A percentile compares a stretch with the other conserved stretches of the same genome.
These are phyloP conservation scores for Digitonthophagus gazella DNA, from an alignment of 2,888 invertebrate genomes.

Conservation along the genomic window DNA sequence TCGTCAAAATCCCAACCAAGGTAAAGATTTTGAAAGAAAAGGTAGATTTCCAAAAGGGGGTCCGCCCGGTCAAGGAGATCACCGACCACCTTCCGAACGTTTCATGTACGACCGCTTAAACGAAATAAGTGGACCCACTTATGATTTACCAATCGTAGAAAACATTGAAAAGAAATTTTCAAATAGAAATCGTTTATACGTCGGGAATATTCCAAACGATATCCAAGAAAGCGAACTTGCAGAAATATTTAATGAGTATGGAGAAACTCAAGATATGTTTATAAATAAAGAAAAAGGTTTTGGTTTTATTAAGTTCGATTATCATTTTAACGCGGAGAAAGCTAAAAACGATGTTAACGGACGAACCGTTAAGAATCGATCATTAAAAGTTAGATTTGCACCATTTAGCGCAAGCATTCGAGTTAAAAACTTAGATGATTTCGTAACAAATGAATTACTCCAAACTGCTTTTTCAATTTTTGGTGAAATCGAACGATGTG, in stretches of 20 bases:
- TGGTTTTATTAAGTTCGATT: conserved; percentile 94
- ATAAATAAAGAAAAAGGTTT: conserved; percentile 95
- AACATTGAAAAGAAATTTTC: conserved; percentile 81
- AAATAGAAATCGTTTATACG: conserved; percentile 90
- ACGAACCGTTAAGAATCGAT: conserved; percentile 75
- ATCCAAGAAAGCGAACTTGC: conserved; percentile 86
- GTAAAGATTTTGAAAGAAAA: conserved; percentile 21
- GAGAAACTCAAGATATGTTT: conserved; percentile 90
- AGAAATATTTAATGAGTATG: conserved; percentile 81
- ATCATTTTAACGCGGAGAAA: conserved; percentile 86
- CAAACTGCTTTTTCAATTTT: conserved; percentile 86
- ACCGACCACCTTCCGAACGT: conserved; percentile 23
- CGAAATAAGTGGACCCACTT: conserved; percentile 71
- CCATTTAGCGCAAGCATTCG: conserved; percentile 90
- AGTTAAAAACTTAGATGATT: conserved; percentile 88
- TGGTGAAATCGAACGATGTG: conserved; percentile 86
- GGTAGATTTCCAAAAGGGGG: conserved; percentile 17
- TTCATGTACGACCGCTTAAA: conserved; percentile 66
- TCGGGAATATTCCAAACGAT: conserved; percentile 87
- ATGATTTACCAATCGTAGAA: conserved; percentile 72
- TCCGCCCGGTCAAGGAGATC: conserved; percentile 5
- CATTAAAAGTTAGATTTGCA: conserved; percentile 89
- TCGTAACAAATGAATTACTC: conserved; percentile 92
- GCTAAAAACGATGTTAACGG: conserved; percentile 95
- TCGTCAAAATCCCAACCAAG: conserved; percentile 9